Evolutionary conservation across 2,797 vertebrate genomes (phyloP), one percentile per base, ranked within the genome.

Genomic region (Perdix hodgsoniae): DNA sequence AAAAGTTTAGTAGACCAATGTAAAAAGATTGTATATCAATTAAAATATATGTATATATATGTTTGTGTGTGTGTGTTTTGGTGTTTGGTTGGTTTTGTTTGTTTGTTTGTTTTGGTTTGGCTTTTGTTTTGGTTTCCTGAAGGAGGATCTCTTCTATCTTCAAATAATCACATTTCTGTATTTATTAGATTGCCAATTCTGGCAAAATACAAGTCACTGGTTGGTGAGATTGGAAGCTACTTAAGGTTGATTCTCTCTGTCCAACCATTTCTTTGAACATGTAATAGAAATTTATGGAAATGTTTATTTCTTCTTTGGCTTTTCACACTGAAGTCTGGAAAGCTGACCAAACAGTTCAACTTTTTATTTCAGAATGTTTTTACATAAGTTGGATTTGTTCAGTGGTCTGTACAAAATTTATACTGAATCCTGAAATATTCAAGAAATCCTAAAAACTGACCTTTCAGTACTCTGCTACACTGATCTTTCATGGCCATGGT

Each of bases 401-500:
- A 72, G 15, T 22, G 88, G 10, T 59, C 42, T 57, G 49, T 71
- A 78, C 18, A 65, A 79, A 91, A 88, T 60, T 61, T 49, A 47
- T 70, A 24, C 42, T 44, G 39, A 35, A 72, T 75, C 59, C 77
- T 82, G 88, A 88, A 86, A 86, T 91, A 93, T 86, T 81, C 77
- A 92, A 60, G 50, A 84, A 86, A 92, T 86, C 49, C 50, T 90
- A 66, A 75, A 88, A 78, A 93, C 23, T 81, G 74, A 94, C 73
- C 66, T 95, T 91, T 59, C 39, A 56, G 8, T 72, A 24, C 33
- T 44, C 61, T 85, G 39, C 56, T 83, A 5, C 57, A 63, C 83
- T 75, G 80, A 86, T 88, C 73, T 86, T 78, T 83, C 57, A 42
- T 26, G 56, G 83, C 64, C 56, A 10, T 2, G 60, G 33, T 75